These are phyloP conservation scores for Cyrtodaria siliqua DNA, from an alignment of 2,888 invertebrate species.

Conservation along the genomic window DNA sequence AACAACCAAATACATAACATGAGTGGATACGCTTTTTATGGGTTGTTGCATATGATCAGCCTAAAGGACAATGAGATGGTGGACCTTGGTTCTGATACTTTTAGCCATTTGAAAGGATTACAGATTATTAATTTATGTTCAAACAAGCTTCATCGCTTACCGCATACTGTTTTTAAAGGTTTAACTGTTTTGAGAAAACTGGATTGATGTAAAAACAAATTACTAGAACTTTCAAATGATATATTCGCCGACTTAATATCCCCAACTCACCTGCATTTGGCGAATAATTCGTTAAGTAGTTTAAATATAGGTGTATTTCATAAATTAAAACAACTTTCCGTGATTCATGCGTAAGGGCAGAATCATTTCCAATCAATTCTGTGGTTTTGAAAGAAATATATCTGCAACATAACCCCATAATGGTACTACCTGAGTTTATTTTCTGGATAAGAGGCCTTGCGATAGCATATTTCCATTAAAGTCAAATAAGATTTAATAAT, in stretches of 20 bases:
- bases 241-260: slow-evolving; percentile 10
- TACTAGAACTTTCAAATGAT: background rate
- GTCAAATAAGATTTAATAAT: slow-evolving; percentile 30
- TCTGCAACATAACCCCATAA: slow-evolving; percentile 31
- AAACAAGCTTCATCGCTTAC: slow-evolving; percentile 14
- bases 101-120: slow-evolving; percentile 18
- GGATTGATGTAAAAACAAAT: background rate
- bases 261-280: slow-evolving; percentile 7
- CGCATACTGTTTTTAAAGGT: background rate
- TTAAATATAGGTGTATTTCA: slow-evolving; percentile 17
- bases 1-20: slow-evolving; percentile 28
- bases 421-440: slow-evolving; percentile 25
- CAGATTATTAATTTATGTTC: slow-evolving; percentile 3
- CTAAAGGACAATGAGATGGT: slow-evolving; percentile 21
- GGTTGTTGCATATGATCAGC: slow-evolving; percentile 31
- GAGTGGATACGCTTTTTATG: slow-evolving; percentile 17
- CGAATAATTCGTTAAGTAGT: slow-evolving; percentile 11
- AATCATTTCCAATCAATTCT: no score
- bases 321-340: background rate
- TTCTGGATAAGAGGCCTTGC: slow-evolving; percentile 30
- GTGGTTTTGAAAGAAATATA: background rate
- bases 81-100: slow-evolving; percentile 7
- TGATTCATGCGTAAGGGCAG: slow-evolving; percentile 14
- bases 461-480: slow-evolving; percentile 20
- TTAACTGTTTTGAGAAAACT: background rate